Evolutionary conservation across 2,888 invertebrate genomes (phyloP).

Genomic region (Drosophila emarginata): DNA sequence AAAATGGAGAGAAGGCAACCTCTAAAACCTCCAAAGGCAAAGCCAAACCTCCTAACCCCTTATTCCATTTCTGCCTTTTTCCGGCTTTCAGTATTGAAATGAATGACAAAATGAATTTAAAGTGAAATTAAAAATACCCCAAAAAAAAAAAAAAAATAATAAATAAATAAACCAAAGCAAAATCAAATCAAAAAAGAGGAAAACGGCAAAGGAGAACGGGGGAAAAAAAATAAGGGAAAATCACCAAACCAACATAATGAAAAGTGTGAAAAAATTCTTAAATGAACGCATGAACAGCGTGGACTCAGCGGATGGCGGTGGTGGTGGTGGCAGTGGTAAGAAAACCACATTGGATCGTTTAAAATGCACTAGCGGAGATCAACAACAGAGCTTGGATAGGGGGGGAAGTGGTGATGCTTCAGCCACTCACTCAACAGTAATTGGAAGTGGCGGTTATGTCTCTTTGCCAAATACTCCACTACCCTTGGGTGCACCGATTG

Average conservation of each 20-base stretch:
- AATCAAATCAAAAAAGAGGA: background rate
- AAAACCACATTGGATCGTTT: slow-evolving; percentile 58
- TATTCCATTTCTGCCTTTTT: background rate
- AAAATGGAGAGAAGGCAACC: background rate
- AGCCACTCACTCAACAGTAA: background rate
- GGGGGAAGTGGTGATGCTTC: background rate
- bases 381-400: slow-evolving; percentile 24
- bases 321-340: slow-evolving; percentile 38
- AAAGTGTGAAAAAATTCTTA: slow-evolving; percentile 82
- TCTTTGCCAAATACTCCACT: slow-evolving; percentile 67
- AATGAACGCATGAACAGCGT: slow-evolving; percentile 81
- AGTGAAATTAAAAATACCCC: slow-evolving; percentile 22
- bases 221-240: slow-evolving; percentile 11
- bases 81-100: background rate
- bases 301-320: slow-evolving; percentile 62
- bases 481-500: slow-evolving; percentile 61
- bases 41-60: background rate
- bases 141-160: slow-evolving; percentile 9
- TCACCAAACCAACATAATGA: slow-evolving; percentile 65
- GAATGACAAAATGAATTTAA: slow-evolving; percentile 8
- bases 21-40: background rate
- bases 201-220: no score
- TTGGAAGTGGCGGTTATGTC: slow-evolving; percentile 25
- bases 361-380: slow-evolving; percentile 50
- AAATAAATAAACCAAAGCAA: slow-evolving; percentile 19